phyloP scores from a whole-genome alignment of 2,888 invertebrate species.

The Leucozona laternaria region DNA sequence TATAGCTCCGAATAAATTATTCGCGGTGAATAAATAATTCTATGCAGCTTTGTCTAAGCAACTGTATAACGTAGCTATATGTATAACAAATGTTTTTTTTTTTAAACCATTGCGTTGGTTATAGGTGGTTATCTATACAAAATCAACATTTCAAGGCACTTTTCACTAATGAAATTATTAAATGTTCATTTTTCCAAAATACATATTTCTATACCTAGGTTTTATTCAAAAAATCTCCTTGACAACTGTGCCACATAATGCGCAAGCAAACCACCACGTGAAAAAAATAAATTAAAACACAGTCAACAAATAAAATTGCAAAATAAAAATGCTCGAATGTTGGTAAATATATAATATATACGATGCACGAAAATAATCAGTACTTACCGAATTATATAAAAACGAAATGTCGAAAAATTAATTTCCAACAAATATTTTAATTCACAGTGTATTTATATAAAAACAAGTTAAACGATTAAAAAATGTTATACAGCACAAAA shows the following conservation, averaged over 20 bases:
- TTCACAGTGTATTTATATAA: background rate
- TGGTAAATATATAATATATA: background rate
- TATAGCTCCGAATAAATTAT: too few species aligned
- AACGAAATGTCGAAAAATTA: background rate
- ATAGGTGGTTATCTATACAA: too few species aligned
- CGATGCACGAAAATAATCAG: background rate
- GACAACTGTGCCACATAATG: background rate
- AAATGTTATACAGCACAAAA: background rate
- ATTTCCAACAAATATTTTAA: conserved; percentile 16
- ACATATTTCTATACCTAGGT: background rate
- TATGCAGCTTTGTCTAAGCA: too few species aligned
- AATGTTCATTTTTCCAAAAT: background rate
- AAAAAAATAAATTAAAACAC: conserved; percentile 4
- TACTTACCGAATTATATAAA: conserved; percentile 7
- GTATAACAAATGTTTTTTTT: too few species aligned
- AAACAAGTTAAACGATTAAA: conserved; percentile 20
- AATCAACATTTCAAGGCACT: background rate
- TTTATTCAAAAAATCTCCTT: background rate
- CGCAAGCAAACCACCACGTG: background rate
- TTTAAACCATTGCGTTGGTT: too few species aligned
- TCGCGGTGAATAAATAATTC: too few species aligned
- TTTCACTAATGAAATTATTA: background rate
- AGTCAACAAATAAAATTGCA: background rate
- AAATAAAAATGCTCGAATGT: background rate
- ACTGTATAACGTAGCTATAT: too few species aligned